These are phyloP conservation scores for Diaphora mendica DNA, from an alignment of 2,888 invertebrate genomes.

Conservation along the genomic window DNA sequence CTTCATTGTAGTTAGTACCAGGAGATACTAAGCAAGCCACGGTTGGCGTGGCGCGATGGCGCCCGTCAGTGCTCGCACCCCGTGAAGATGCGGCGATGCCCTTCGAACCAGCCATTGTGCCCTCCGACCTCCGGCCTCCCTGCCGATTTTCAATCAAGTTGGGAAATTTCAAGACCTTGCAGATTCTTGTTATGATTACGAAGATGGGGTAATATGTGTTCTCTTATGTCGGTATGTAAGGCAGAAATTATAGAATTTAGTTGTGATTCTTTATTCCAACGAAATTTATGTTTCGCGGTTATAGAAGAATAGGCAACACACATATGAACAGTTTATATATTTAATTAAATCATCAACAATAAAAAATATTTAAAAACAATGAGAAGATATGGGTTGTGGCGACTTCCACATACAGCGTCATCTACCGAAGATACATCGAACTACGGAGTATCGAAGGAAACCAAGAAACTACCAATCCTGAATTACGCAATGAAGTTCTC, in stretches of 20 bases:
- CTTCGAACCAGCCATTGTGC: slow-evolving; percentile 79
- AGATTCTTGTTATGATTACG: slow-evolving; percentile 21
- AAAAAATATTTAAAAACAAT: no score
- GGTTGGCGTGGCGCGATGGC: slow-evolving; percentile 28
- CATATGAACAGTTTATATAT: no score
- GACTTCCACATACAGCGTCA: no score
- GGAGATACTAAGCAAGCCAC: slow-evolving; percentile 2
- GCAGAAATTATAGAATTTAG: neutral
- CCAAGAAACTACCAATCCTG: no score
- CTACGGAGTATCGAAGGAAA: no score
- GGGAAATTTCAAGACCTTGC: slow-evolving; percentile 47
- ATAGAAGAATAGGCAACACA: no score
- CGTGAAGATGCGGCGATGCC: slow-evolving; percentile 83
- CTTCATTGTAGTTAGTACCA: neutral
- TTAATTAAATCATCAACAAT: no score
- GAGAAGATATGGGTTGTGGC: no score
- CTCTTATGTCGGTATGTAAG: neutral
- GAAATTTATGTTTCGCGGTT: neutral
- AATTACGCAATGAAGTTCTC: no score
- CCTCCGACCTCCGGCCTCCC: slow-evolving; percentile 68
- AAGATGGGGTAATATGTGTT: neutral
- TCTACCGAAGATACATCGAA: no score
- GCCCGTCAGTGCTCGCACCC: slow-evolving; percentile 63
- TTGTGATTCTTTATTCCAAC: neutral
- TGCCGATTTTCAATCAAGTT: slow-evolving; percentile 51